phyloP scores from a whole-genome alignment of 2,113 vertebrate species.

The Baryphthengus martii region DNA sequence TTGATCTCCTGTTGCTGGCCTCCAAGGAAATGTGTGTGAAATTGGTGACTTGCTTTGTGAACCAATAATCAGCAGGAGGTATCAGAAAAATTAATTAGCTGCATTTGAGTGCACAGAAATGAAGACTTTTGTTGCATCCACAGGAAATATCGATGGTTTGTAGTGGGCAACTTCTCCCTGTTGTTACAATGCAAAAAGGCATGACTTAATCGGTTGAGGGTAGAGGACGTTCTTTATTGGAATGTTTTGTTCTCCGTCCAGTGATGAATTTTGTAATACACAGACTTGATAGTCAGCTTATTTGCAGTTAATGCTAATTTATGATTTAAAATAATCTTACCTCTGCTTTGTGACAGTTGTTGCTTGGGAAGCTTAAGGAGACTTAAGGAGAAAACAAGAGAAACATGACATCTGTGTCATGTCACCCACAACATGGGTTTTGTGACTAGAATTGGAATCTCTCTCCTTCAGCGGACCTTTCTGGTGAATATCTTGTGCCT shows the following conservation, averaged over 20 bases:
- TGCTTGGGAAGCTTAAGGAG: no score
- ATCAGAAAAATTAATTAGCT: not conserved
- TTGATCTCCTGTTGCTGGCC: not conserved
- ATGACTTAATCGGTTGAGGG: not conserved
- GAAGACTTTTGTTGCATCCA: not conserved
- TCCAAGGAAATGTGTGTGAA: not conserved
- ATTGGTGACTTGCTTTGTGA: not conserved
- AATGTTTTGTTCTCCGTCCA: not conserved
- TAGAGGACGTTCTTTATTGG: not conserved
- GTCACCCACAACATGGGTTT: not conserved
- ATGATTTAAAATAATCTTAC: not conserved
- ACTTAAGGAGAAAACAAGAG: not conserved
- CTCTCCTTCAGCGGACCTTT: not conserved
- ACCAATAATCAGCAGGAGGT: not conserved
- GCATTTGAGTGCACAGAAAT: not conserved
- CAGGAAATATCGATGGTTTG: not conserved
- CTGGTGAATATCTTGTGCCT: not conserved
- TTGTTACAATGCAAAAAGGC: not conserved
- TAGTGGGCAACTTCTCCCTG: not conserved
- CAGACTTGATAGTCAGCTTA: not conserved
- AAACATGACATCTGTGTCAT: not conserved
- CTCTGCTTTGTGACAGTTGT: not conserved
- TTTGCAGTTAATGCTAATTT: not conserved
- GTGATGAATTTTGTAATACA: not conserved
- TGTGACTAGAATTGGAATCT: not conserved